Percentiles rank a stretch among this genome's conserved stretches.
Conservation (phyloP, 2,113 vertebrate genomes). For the Macrotus californicus region DNA sequence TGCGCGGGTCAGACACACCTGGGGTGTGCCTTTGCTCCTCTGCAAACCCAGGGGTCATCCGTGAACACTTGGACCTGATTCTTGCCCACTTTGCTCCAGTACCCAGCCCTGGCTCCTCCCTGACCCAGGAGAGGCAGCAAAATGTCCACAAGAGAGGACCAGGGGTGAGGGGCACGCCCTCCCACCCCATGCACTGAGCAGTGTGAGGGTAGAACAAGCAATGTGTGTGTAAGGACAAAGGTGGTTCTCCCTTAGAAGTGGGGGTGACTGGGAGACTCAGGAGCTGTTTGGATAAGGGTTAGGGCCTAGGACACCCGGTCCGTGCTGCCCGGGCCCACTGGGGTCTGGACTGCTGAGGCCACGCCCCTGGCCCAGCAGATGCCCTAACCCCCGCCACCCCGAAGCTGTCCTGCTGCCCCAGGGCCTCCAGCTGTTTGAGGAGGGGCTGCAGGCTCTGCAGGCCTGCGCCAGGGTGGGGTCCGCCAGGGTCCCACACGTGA, state of each 20-base stretch:
- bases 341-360: neutral
- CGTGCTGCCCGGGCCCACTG: rapidly evolving
- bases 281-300: neutral
- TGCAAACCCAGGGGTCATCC: too few relatives aligned
- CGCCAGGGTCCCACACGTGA: neutral
- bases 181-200: rapidly evolving
- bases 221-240: neutral
- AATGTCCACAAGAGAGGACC: neutral
- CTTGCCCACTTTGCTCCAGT: neutral
- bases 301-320: rapidly evolving
- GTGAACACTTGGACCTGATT: rapidly evolving
- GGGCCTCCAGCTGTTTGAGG: neutral
- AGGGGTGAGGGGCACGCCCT: neutral
- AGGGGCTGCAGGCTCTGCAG: neutral
- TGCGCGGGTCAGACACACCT: neutral
- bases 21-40: neutral
- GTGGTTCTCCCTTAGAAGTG: neutral
- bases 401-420: neutral
- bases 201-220: neutral
- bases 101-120: neutral
- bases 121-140: neutral
- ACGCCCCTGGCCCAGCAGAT: rapidly evolving
- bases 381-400: neutral
- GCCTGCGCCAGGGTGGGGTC: neutral
- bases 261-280: neutral